Conservation (phyloP, 2,888 invertebrate genomes). For the Brachyopa scutellaris region DNA sequence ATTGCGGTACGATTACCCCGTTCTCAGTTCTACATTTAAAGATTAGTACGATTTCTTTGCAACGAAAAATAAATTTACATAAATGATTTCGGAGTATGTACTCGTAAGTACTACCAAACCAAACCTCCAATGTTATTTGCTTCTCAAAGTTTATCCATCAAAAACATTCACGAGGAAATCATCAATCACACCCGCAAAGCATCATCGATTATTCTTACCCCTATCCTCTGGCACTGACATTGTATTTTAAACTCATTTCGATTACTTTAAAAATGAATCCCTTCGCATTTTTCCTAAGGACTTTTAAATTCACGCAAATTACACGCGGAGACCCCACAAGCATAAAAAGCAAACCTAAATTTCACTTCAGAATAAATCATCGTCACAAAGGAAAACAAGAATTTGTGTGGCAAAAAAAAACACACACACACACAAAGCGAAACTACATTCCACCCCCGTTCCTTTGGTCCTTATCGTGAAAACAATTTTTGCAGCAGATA, state of each 20-base stretch:
- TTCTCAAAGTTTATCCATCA: not conserved
- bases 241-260: constrained; percentile 10
- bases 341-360: constrained; percentile 45
- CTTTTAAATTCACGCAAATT: constrained; percentile 54
- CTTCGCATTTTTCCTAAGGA: constrained; percentile 23
- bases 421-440: not conserved
- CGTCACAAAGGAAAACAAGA: constrained; percentile 42
- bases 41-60: no score
- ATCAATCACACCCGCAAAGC: constrained; percentile 12
- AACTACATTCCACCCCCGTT: not conserved
- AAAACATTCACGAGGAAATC: not conserved
- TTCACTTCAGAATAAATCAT: constrained; percentile 57
- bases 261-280: constrained; percentile 27
- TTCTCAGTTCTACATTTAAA: no score
- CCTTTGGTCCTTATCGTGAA: constrained; percentile 30
- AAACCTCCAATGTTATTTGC: no score
- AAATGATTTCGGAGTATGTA: no score
- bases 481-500: constrained; percentile 54
- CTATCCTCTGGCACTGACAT: not conserved
- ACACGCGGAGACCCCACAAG: constrained; percentile 13
- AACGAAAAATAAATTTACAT: no score
- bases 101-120: no score
- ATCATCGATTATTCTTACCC: constrained; percentile 25
- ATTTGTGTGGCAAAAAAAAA: constrained; percentile 3
- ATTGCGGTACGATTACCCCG: no score